A percentile compares a stretch with the other conserved stretches of the same genome.
phyloP scores from a whole-genome alignment of 1,140 invertebrate genomes.

The Cepaea nemoralis region DNA sequence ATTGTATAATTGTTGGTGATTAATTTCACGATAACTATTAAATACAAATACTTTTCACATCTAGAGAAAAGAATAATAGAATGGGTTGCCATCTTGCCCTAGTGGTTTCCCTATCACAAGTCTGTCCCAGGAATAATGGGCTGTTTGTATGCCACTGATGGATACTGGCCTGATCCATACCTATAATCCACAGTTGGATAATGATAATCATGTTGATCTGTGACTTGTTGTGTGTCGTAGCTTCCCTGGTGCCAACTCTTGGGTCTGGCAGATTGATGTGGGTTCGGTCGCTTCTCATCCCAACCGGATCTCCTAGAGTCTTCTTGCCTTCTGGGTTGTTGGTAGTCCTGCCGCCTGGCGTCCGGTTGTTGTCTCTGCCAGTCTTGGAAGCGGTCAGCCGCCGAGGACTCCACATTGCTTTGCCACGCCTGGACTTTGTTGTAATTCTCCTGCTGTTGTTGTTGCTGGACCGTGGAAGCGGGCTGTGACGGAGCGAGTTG shows the following conservation, averaged over 20 bases:
- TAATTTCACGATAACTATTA: neutral
- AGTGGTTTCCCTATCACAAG: constrained; percentile 21
- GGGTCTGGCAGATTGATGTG: neutral
- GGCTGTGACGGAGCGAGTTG: neutral
- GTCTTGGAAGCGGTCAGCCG: neutral
- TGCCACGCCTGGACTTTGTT: constrained; percentile 41
- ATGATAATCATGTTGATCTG: neutral
- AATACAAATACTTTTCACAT: neutral
- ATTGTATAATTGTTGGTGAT: too few species aligned
- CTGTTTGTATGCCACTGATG: constrained; percentile 28
- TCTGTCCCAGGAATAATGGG: constrained; percentile 38
- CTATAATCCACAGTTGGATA: constrained; percentile 24
- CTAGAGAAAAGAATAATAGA: neutral
- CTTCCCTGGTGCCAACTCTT: constrained; percentile 21
- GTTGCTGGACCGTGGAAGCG: neutral
- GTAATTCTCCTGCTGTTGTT: constrained; percentile 42
- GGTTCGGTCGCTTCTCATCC: neutral
- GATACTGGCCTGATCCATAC: neutral
- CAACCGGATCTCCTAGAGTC: neutral
- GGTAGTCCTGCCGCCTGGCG: neutral
- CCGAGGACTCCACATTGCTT: neutral
- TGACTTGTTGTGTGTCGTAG: neutral
- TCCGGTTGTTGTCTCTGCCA: neutral
- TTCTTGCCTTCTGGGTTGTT: neutral
- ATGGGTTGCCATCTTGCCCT: neutral